A percentile compares a stretch with the other conserved stretches of the same genome.
Conservation (phyloP, 2,888 invertebrate species). For the Chrysolina americana region DNA sequence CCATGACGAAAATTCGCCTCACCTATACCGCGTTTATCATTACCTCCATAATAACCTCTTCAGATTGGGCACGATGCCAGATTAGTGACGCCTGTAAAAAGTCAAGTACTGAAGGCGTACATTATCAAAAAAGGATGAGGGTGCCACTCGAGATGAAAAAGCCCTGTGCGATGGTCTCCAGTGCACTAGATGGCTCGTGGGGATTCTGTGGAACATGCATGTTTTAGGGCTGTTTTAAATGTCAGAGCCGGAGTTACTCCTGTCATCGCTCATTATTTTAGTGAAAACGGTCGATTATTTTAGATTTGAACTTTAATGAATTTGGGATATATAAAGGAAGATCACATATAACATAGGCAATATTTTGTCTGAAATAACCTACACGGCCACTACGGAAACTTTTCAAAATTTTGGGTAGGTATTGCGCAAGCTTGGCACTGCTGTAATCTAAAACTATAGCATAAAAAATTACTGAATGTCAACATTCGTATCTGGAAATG, state of each 20-base stretch:
- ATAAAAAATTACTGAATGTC: too few relatives aligned
- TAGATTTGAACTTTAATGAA: too few relatives aligned
- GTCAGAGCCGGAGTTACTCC: not conserved
- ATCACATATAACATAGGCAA: too few relatives aligned
- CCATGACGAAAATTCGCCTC: constrained; percentile 7
- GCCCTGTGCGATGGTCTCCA: constrained; percentile 27
- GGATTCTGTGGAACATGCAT: constrained; percentile 26
- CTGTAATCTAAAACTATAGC: too few relatives aligned
- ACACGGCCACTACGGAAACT: too few relatives aligned
- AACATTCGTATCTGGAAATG: too few relatives aligned
- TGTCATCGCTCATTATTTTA: not conserved
- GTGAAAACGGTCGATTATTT: too few relatives aligned
- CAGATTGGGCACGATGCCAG: constrained; percentile 27
- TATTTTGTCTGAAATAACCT: too few relatives aligned
- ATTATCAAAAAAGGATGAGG: constrained; percentile 26
- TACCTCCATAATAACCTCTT: constrained; percentile 21
- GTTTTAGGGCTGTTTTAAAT: constrained; percentile 12
- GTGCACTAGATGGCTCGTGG: constrained; percentile 16
- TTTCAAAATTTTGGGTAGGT: too few relatives aligned
- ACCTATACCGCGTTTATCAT: constrained; percentile 19
- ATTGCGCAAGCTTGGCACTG: too few relatives aligned
- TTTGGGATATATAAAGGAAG: too few relatives aligned
- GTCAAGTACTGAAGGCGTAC: constrained; percentile 27
- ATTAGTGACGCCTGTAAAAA: constrained; percentile 28
- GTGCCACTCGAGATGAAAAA: constrained; percentile 28